Evolutionary conservation across 2,797 vertebrate genomes (phyloP), one percentile per base, ranked within the genome.

Genomic region (Lepilemur ruficaudatus): DNA sequence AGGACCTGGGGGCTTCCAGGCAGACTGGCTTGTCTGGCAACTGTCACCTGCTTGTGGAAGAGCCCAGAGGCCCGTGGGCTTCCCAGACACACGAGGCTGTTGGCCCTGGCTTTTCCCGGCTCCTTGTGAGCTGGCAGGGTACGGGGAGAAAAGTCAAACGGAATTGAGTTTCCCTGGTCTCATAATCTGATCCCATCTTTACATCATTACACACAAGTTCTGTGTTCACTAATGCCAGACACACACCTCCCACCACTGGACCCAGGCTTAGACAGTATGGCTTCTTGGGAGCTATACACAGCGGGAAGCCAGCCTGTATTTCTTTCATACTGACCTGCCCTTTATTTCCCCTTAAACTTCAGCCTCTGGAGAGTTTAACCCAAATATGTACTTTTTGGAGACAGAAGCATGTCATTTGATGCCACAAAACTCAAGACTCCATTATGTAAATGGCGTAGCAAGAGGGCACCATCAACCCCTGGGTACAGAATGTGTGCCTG

Each of bases 1-100:
- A 98, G 91, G 14, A 98, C 99, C 88, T 98, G 98, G 0, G 99
- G 99, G 96, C 99, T 99, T 17, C 98, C 99, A 0, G 98, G 98
- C 32, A 99, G 96, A 41, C 98, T 98, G 90, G 98, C 97, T 0
- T 99, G 99, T 72, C 98, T 98, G 63, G 98, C 97, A 0, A 97
- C 50, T 3, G 99, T 99, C 87, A 86, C 63, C 0, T 98, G 98
- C 84, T 98, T 98, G 85, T 94, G 98, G 41, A 97, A 96, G 94
- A 97, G 97, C 46, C 94, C 90, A 0, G 98, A 94, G 0, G 84
- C 18, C 78, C 98, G 97, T 28, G 98, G 98, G 87, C 96, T 93
- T 95, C 97, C 92, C 2, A 98, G 93, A 30, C 96, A 87, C 73
- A 97, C 89, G 1, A 98, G 91, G 82, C 96, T 98, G 55, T 98